Percentiles rank a stretch among this genome's conserved stretches.
Conservation (phyloP, 2,797 vertebrate genomes). For the Manis crassicaudata region DNA sequence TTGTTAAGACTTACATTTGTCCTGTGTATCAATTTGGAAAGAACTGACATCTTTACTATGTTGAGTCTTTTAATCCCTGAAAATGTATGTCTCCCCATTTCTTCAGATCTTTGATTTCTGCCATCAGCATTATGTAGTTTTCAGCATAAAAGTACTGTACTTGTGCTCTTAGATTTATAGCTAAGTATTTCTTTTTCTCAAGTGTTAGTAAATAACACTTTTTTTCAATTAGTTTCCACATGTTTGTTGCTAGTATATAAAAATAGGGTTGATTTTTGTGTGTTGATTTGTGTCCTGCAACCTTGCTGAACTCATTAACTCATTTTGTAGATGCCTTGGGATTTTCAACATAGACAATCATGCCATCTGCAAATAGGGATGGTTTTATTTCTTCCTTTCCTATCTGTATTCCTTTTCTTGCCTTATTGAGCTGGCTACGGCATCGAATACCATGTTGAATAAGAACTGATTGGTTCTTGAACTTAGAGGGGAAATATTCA, state of each 20-base stretch:
- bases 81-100: neutral
- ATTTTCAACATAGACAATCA: neutral
- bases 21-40: neutral
- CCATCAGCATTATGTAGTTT: neutral
- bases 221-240: slow-evolving; percentile 29
- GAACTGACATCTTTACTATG: neutral
- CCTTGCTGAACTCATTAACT: neutral
- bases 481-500: neutral
- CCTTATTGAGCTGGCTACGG: neutral
- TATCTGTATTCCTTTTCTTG: neutral
- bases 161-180: neutral
- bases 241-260: slow-evolving; percentile 4
- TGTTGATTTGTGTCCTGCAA: neutral
- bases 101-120: neutral
- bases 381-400: slow-evolving; percentile 31
- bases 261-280: neutral
- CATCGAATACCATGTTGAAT: neutral
- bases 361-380: neutral
- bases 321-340: neutral
- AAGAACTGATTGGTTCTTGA: neutral
- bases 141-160: neutral
- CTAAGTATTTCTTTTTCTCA: neutral
- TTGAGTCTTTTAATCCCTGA: neutral
- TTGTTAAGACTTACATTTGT: neutral
- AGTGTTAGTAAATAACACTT: neutral